Base-by-base conservation (phyloP, 2,888 invertebrate genomes). In the Lysandra coridon region DNA sequence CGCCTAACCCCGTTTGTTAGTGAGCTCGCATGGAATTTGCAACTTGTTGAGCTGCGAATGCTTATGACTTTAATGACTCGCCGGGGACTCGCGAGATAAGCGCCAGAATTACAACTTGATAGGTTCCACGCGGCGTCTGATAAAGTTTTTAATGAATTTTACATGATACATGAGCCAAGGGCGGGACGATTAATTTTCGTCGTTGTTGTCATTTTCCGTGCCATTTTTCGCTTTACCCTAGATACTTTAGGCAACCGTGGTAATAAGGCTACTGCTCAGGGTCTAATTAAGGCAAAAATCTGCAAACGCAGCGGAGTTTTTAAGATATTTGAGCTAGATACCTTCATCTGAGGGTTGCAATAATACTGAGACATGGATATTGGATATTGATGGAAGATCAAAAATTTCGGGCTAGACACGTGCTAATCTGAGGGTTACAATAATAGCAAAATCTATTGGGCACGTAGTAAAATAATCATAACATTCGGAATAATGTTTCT, bases 31-130 rank as follows among this genome's bases (percentile, higher is more conserved):
- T 75, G 80, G 77, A 77, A 80, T 80, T 80, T 79, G 77, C 64
- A 79, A 64, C 69, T 74, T 64, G 73, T 74, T 79, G 83, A 83
- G 85, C 85, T 83, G 84, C 87, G 90, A 88, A 89, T 90, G 90
- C 90, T 91, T 90, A 91, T 89, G 90, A 91, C 91, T 91, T 91
- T 90, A 91, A 92, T 91, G 91, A 92, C 90, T 87, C 87, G 85
- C 84, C 83, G 84, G 88, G 90, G 91, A 78, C 79, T 81, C 69
- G 62, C 37, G 73, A 79, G 40, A 76, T 76, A 33, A 76, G 76
- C 53, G 53, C 53, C 76, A 60, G 60, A 40, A 40, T 79, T 74
- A 62, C 79, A 60, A 74, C 73, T 79, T 79, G 74, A 79, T 79
- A 30, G 74, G 57, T 44, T 30, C 57, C 74, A 60, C 44, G 49